Conservation (phyloP, 2,888 invertebrate species). For the Cryptus armator region DNA sequence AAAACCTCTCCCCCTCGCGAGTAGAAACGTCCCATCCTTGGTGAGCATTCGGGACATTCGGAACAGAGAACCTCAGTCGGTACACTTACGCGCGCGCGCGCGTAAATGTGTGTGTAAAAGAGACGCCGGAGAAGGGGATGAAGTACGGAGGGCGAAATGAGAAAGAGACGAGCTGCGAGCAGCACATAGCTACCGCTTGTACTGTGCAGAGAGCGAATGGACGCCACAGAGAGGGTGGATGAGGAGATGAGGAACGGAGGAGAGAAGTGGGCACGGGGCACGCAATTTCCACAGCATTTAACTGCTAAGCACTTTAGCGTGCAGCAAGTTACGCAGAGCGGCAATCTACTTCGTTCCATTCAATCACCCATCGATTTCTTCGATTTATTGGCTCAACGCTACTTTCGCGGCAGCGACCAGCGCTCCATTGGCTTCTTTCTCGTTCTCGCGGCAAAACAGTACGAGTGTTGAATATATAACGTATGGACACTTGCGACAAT, state of each 20-base stretch:
- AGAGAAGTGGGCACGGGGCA: constrained; percentile 60
- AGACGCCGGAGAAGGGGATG: constrained; percentile 17
- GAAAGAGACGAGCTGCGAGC: constrained; percentile 8
- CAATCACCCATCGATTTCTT: constrained; percentile 82
- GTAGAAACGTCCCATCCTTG: constrained; percentile 31
- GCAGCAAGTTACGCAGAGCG: constrained; percentile 71
- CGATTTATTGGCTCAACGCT: constrained; percentile 78
- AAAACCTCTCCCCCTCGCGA: constrained; percentile 43
- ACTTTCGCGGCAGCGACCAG: constrained; percentile 4
- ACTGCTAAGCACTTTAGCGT: constrained; percentile 74
- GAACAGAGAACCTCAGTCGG: constrained; percentile 5
- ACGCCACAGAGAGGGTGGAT: not conserved
- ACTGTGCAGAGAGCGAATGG: not conserved
- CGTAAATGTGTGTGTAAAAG: constrained; percentile 36
- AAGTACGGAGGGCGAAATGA: constrained; percentile 18
- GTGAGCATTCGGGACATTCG: constrained; percentile 17
- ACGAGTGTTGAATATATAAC: constrained; percentile 71
- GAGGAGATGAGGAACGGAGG: constrained; percentile 1
- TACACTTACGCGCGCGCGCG: no score
- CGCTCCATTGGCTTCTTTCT: constrained; percentile 9
- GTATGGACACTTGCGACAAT: constrained; percentile 75
- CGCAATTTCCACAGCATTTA: constrained; percentile 76
- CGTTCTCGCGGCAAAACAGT: constrained; percentile 4
- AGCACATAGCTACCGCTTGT: not conserved
- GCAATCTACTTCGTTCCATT: constrained; percentile 81